Conservation (phyloP, 2,797 vertebrate species). For the Ctenopoma kingsleyae region DNA sequence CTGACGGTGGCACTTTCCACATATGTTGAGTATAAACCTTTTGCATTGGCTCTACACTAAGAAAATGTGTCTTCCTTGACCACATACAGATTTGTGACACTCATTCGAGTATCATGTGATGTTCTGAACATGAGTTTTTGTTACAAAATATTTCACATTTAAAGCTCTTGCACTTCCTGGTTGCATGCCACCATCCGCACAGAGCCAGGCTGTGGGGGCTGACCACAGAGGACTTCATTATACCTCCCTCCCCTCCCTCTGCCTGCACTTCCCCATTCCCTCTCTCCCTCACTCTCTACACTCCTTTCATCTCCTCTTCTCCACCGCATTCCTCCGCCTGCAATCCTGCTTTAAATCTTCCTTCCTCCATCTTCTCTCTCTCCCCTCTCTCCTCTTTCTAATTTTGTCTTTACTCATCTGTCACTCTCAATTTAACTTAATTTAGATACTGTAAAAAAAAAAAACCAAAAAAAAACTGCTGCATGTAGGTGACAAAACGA, state of each 20-base stretch:
- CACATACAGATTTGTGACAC: too few relatives aligned
- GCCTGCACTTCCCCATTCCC: constrained; percentile 49
- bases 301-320: constrained; percentile 61
- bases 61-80: too few relatives aligned
- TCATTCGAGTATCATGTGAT: background rate
- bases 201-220: constrained; percentile 60
- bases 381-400: background rate
- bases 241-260: constrained; percentile 47
- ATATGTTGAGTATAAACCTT: too few relatives aligned
- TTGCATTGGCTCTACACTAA: too few relatives aligned
- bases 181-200: constrained; percentile 66
- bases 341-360: constrained; percentile 44
- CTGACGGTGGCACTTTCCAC: too few relatives aligned
- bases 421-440: constrained; percentile 6
- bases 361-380: constrained; percentile 51
- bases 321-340: constrained; percentile 23
- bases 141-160: constrained; percentile 28
- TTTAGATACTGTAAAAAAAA: background rate
- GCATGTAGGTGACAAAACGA: background rate
- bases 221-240: constrained; percentile 76
- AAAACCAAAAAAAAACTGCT: background rate
- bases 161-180: constrained; percentile 58
- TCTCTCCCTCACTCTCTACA: constrained; percentile 7
- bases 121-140: background rate
- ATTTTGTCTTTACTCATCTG: constrained; percentile 21